These are phyloP conservation scores for Hydroisotoma schaefferi DNA, from an alignment of 2,888 invertebrate genomes.

Conservation along the genomic window DNA sequence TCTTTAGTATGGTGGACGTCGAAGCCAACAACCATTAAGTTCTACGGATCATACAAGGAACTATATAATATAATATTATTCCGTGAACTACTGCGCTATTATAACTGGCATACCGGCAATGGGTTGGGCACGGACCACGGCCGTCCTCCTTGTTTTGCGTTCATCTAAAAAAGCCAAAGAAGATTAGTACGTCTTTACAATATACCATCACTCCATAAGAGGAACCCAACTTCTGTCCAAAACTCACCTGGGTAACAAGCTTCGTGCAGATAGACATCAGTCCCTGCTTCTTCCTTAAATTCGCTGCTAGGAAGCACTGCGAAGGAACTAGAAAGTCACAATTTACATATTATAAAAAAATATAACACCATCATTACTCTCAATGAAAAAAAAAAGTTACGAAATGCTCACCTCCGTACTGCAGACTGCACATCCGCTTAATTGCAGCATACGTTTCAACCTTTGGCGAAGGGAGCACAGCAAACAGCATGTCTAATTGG, in stretches of 20 bases:
- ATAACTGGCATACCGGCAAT: conserved; percentile 18
- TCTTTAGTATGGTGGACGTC: conserved; percentile 36
- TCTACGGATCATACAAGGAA: too few relatives aligned
- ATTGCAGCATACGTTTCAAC: conserved; percentile 57
- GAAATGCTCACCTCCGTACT: conserved; percentile 32
- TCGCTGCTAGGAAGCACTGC: conserved; percentile 55
- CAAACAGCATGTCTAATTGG: conserved; percentile 53
- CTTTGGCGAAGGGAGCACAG: conserved; percentile 54
- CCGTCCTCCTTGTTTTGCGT: conserved; percentile 65
- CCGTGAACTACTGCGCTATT: too few relatives aligned
- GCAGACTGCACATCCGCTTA: conserved; percentile 53
- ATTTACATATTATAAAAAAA: not conserved
- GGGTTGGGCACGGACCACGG: conserved; percentile 23
- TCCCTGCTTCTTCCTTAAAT: conserved; percentile 13
- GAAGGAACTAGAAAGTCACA: conserved; percentile 53
- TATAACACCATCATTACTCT: too few relatives aligned
- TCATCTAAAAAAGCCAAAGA: conserved; percentile 58
- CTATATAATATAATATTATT: too few relatives aligned
- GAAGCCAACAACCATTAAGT: conserved; percentile 54
- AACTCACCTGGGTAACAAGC: conserved; percentile 75
- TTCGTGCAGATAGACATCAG: conserved; percentile 60
- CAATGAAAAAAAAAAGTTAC: too few relatives aligned
- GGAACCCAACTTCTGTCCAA: too few relatives aligned
- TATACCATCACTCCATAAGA: too few relatives aligned
- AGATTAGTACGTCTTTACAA: too few relatives aligned